A percentile compares a stretch with the other conserved stretches of the same genome.
These are phyloP conservation scores for Aptenodytes patagonicus DNA, from an alignment of 2,113 vertebrate genomes.

Conservation along the genomic window DNA sequence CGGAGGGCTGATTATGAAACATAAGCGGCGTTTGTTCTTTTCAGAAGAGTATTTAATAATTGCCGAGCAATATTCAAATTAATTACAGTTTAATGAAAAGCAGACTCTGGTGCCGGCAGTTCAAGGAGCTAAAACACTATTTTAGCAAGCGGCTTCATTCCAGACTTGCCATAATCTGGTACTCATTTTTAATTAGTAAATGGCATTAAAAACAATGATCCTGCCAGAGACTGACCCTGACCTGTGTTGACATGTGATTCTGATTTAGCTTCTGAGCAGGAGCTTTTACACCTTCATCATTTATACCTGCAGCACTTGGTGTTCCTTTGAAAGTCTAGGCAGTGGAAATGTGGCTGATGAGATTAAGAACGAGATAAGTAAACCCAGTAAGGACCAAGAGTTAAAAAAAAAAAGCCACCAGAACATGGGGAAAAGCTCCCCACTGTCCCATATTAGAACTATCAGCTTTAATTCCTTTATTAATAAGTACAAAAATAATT, in stretches of 20 bases:
- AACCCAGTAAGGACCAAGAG: background rate
- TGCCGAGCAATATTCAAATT: background rate
- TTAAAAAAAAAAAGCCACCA: background rate
- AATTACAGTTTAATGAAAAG: background rate
- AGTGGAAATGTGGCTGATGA: background rate
- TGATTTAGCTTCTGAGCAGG: conserved; percentile 44
- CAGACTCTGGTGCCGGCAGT: background rate
- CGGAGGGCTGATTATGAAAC: background rate
- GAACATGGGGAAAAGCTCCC: background rate
- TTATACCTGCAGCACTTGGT: conserved; percentile 1
- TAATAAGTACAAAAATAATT: background rate
- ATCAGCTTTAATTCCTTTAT: background rate
- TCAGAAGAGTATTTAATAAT: background rate
- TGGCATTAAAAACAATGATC: conserved; percentile 62
- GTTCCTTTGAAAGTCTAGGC: background rate
- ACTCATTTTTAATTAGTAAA: conserved; percentile 56
- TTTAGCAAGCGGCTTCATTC: background rate
- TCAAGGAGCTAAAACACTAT: background rate
- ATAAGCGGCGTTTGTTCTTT: accelerated
- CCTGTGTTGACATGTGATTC: conserved; percentile 16
- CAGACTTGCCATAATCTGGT: conserved; percentile 28
- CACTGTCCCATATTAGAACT: background rate
- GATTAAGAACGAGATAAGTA: conserved; percentile 7
- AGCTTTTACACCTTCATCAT: conserved; percentile 1
- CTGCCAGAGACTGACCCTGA: conserved; percentile 10